Conservation (phyloP, 2,797 vertebrate species). For the Okamejei kenojei region DNA sequence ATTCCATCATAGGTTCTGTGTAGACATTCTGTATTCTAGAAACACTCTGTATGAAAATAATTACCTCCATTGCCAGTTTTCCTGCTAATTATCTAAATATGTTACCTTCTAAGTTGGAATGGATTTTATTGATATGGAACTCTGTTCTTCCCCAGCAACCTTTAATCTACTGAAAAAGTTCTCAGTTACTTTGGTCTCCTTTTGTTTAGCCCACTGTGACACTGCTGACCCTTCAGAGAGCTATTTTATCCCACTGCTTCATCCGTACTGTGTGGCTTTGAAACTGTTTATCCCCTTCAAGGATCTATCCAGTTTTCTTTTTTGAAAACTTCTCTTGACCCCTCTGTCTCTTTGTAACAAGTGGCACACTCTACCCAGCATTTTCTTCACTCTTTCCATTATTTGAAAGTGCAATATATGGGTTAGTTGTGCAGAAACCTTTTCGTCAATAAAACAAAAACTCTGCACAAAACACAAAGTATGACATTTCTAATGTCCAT, state of each 20-base stretch:
- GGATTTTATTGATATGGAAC: background rate
- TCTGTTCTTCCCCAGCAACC: background rate
- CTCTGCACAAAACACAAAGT: background rate
- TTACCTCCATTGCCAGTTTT: background rate
- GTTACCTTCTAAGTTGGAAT: background rate
- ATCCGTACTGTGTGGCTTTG: too few species aligned
- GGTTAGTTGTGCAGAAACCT: too few species aligned
- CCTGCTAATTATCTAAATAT: background rate
- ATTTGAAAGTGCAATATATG: too few species aligned
- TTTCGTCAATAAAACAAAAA: background rate
- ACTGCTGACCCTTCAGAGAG: too few species aligned
- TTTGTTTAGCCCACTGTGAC: background rate
- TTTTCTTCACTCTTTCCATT: too few species aligned
- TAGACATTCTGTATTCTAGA: background rate
- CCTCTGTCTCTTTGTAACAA: too few species aligned
- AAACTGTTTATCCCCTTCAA: background rate
- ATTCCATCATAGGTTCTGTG: background rate
- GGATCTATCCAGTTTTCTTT: background rate
- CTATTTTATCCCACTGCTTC: too few species aligned
- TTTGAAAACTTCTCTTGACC: background rate
- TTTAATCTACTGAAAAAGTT: background rate
- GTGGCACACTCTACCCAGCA: too few species aligned
- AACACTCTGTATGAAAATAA: background rate
- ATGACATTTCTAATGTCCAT: background rate
- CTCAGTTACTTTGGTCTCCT: background rate